phyloP scores from a whole-genome alignment of 2,113 vertebrate species.

The Cygnus atratus region DNA sequence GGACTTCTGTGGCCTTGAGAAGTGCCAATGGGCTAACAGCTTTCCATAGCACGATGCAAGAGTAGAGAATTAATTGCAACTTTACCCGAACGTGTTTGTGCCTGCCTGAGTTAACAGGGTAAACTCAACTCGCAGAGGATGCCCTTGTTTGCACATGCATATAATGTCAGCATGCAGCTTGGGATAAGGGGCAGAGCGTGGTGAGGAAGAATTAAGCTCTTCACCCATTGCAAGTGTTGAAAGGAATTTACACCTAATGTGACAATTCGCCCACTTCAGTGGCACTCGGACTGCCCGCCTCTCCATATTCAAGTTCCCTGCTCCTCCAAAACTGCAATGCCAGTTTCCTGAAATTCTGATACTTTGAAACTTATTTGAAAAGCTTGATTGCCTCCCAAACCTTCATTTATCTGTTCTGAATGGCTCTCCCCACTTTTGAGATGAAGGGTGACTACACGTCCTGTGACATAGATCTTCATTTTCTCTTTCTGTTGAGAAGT shows the following conservation, averaged over 20 bases:
- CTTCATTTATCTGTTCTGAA: background rate
- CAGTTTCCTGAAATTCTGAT: background rate
- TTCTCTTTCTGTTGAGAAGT: background rate
- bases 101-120: constrained; percentile 3
- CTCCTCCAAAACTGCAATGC: background rate
- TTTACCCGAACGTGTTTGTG: background rate
- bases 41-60: background rate
- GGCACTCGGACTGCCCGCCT: background rate
- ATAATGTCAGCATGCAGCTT: background rate
- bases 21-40: background rate
- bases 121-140: background rate
- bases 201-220: background rate
- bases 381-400: background rate
- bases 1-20: background rate
- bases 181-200: background rate
- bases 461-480: background rate
- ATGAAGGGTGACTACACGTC: background rate
- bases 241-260: background rate
- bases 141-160: background rate
- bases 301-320: background rate
- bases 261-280: background rate
- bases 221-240: background rate
- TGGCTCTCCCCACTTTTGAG: background rate
- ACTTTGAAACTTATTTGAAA: background rate
- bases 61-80: background rate